phyloP scores from a whole-genome alignment of 2,888 invertebrate species.

The Phaonia tiefii region DNA sequence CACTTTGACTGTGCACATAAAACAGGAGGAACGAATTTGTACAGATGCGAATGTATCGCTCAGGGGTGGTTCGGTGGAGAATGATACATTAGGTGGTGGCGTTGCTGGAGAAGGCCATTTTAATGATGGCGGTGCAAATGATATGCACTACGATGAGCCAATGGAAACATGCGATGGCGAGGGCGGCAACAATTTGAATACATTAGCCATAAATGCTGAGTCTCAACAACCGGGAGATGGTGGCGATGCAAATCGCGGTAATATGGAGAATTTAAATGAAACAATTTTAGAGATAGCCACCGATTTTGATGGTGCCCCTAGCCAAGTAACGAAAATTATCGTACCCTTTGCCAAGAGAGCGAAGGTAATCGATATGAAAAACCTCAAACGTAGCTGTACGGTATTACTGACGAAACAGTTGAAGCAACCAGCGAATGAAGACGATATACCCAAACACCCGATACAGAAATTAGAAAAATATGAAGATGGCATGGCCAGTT shows the following conservation, averaged over 20 bases:
- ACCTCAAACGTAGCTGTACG: slow-evolving; percentile 89
- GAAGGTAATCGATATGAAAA: slow-evolving; percentile 93
- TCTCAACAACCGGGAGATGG: neutral
- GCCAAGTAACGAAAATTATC: slow-evolving; percentile 83
- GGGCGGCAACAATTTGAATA: slow-evolving; percentile 22
- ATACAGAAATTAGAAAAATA: slow-evolving; percentile 74
- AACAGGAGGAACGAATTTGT: slow-evolving; percentile 16
- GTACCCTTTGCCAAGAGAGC: slow-evolving; percentile 91
- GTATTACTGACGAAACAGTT: slow-evolving; percentile 81
- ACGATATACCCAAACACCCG: slow-evolving; percentile 70
- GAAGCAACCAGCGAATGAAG: slow-evolving; percentile 62
- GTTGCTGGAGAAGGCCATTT: slow-evolving; percentile 68
- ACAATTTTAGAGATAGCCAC: slow-evolving; percentile 80
- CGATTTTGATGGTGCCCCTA: slow-evolving; percentile 86
- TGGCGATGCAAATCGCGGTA: slow-evolving; percentile 71
- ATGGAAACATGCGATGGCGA: slow-evolving; percentile 18
- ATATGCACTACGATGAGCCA: slow-evolving; percentile 51
- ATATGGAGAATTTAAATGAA: slow-evolving; percentile 67
- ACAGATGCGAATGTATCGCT: slow-evolving; percentile 81
- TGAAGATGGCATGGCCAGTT: slow-evolving; percentile 81
- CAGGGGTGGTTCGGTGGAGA: slow-evolving; percentile 50
- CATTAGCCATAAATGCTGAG: slow-evolving; percentile 29
- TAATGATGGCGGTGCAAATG: slow-evolving; percentile 70
- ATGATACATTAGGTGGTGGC: slow-evolving; percentile 58
- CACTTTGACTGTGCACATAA: slow-evolving; percentile 71